Evolutionary conservation across 2,888 invertebrate species (phyloP).

Genomic region (Brachyopa scutellaris): DNA sequence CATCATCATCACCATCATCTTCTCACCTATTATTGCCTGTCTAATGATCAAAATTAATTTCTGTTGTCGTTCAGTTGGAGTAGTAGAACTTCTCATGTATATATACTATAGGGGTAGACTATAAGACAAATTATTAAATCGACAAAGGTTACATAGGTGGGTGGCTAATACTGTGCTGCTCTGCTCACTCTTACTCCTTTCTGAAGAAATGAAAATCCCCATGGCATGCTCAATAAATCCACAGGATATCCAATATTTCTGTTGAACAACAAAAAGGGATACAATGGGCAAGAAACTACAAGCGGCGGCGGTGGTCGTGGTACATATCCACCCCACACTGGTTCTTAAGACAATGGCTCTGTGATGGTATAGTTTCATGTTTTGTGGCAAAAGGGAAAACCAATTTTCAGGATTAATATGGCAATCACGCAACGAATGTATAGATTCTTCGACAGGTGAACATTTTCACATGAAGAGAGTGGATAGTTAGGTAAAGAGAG

Average conservation of each 20-base stretch:
- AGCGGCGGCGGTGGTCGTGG: neutral
- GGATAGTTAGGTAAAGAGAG: too few relatives aligned
- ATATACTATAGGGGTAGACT: too few relatives aligned
- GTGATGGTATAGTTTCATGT: constrained; percentile 52
- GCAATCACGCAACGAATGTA: constrained; percentile 69
- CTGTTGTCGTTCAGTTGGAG: neutral
- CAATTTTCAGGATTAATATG: constrained; percentile 72
- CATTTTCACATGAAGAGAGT: constrained; percentile 59
- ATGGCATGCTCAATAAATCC: constrained; percentile 68
- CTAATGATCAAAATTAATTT: constrained; percentile 67
- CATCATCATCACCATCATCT: constrained; percentile 36
- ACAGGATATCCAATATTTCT: constrained; percentile 63
- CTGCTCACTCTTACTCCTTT: neutral
- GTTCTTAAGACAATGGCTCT: constrained; percentile 62
- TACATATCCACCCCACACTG: constrained; percentile 5
- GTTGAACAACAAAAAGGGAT: constrained; percentile 35
- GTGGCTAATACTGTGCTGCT: constrained; percentile 17
- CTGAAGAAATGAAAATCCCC: constrained; percentile 28
- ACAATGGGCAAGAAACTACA: constrained; percentile 35
- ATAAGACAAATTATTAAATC: constrained; percentile 66
- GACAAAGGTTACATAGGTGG: constrained; percentile 45
- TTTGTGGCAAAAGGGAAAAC: constrained; percentile 68
- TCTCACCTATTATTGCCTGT: constrained; percentile 50
- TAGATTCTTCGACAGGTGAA: constrained; percentile 69
- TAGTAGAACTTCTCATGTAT: neutral